Evolutionary conservation across 2,888 invertebrate species (phyloP).

Genomic region (Falcaria lacertinaria): DNA sequence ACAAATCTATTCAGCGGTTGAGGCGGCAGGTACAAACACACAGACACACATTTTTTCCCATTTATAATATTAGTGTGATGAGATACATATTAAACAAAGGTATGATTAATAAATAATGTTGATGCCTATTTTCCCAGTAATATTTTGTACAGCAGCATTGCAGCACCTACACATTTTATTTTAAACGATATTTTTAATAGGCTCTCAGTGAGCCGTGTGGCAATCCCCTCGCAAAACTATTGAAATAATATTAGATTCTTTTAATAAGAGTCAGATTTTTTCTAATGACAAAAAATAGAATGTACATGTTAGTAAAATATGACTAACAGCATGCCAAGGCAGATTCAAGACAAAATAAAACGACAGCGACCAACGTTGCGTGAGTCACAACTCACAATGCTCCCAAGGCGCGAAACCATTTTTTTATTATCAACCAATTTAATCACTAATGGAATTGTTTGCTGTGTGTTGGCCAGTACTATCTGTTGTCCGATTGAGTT

Average conservation of each 20-base stretch:
- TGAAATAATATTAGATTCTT: not conserved
- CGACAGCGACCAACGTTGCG: slow-evolving; percentile 25
- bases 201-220: too few relatives aligned
- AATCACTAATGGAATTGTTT: slow-evolving; percentile 52
- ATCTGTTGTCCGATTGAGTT: slow-evolving; percentile 20
- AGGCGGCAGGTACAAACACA: too few relatives aligned
- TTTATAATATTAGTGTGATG: too few relatives aligned
- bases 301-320: slow-evolving; percentile 22
- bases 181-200: too few relatives aligned
- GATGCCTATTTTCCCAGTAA: too few relatives aligned
- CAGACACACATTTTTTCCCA: too few relatives aligned
- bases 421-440: slow-evolving; percentile 61
- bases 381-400: slow-evolving; percentile 56
- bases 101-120: too few relatives aligned
- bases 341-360: slow-evolving; percentile 41
- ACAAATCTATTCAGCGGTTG: too few relatives aligned
- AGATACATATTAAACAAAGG: too few relatives aligned
- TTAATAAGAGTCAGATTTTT: not conserved
- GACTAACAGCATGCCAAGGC: slow-evolving; percentile 38
- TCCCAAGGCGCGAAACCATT: slow-evolving; percentile 37
- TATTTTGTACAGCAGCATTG: too few relatives aligned
- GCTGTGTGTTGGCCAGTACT: slow-evolving; percentile 27
- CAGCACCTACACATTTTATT: too few relatives aligned
- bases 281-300: not conserved
- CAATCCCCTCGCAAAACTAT: too few relatives aligned